Evolutionary conservation across 2,113 vertebrate species (phyloP), one percentile per base, ranked within the genome.

Genomic region (Rhombomys opimus): DNA sequence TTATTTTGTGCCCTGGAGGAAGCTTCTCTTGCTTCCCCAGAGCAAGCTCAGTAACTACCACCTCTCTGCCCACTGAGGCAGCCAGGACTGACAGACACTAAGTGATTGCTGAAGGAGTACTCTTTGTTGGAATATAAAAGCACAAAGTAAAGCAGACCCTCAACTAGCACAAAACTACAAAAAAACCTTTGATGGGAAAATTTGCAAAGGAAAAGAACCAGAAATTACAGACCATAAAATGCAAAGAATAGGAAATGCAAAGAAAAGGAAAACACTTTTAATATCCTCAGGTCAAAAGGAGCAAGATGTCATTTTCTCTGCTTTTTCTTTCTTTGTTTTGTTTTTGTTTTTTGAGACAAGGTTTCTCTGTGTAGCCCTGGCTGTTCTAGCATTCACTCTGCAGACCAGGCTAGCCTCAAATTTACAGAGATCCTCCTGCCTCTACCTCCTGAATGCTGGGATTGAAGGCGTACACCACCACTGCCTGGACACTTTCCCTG

Each of bases 171-270:
- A n/a, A 95, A 68, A 41, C 25, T 57, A 35, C n/a, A 87, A 75
- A 78, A 93, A 92, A 72, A 23, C 67, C 20, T 18, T 52, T n/a
- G 23, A 77, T 87, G 85, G 52, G 61, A 92, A 89, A 78, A 80
- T 12, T 52, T 94, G 46, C 11, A 73, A 65, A 93, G 78, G 61
- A 32, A 2, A 18, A 7, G n/a, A 94, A 84, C 0, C 57, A 52
- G 80, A 54, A 90, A 89, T 82, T 30, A 65, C 25, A 80, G 85
- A 63, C 7, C 30, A 46, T 63, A 38, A 95, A 75, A 63, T 12
- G 35, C 30, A 80, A 76, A 90, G 32, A 59, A 18, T 4, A 81
- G 32, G 25, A n/a, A 27, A 68, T 46, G 46, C 46, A 46, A 46
- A 54, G 41, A 30, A 54, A 14, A 77, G 2, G 7, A 82, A 81